Conservation (phyloP, 2,888 invertebrate species). For the Pterostichus niger region DNA sequence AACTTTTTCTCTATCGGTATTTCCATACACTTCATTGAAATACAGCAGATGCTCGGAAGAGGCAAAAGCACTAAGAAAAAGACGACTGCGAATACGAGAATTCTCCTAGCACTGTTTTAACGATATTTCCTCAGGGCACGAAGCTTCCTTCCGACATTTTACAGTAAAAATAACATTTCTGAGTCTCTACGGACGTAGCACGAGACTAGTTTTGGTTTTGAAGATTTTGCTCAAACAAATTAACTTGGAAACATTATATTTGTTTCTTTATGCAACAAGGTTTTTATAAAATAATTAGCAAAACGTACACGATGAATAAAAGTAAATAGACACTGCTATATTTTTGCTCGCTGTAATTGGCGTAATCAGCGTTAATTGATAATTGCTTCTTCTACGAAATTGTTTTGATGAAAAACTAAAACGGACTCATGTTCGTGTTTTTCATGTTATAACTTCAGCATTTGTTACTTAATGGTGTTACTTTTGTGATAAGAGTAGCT, state of each 20-base stretch:
- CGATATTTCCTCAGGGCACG: constrained; percentile 7
- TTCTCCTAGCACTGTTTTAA: constrained; percentile 49
- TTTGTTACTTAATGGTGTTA: neutral
- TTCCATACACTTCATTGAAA: constrained; percentile 60
- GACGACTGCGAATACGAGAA: constrained; percentile 25
- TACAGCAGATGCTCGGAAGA: constrained; percentile 52
- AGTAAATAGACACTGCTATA: neutral
- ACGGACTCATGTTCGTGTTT: neutral
- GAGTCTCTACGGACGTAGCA: constrained; percentile 6
- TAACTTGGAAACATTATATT: constrained; percentile 1
- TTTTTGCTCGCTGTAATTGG: neutral
- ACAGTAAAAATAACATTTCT: constrained; percentile 9
- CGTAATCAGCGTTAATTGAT: constrained; percentile 6
- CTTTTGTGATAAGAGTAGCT: too few species aligned
- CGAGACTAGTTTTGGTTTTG: constrained; percentile 13
- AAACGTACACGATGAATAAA: constrained; percentile 1
- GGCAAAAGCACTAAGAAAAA: constrained; percentile 6
- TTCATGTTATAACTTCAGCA: neutral
- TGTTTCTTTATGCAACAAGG: constrained; percentile 22
- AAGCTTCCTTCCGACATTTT: constrained; percentile 25
- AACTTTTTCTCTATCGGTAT: constrained; percentile 51
- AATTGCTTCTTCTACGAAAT: constrained; percentile 7
- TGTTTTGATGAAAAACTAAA: neutral
- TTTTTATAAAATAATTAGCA: constrained; percentile 30
- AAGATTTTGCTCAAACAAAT: constrained; percentile 23